Evolutionary conservation across 2,888 invertebrate species (phyloP).

Genomic region (Patella depressa): DNA sequence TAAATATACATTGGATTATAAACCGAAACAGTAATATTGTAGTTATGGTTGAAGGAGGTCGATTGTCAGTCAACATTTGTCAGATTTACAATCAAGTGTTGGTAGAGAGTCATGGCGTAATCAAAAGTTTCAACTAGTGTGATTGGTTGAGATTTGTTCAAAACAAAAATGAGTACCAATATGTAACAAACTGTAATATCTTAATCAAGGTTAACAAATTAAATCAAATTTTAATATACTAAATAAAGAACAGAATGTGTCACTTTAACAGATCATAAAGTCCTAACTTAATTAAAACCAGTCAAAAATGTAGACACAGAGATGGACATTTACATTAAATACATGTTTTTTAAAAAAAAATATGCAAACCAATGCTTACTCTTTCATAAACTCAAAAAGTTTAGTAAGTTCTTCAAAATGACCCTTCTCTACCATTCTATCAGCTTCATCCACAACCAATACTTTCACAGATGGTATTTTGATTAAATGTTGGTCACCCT

Average conservation of each 20-base stretch:
- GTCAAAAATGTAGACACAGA: not conserved
- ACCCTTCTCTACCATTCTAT: slow-evolving; percentile 96
- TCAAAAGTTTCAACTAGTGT: too few relatives aligned
- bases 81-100: too few relatives aligned
- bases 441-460: slow-evolving; percentile 97
- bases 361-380: slow-evolving; percentile 71
- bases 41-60: too few relatives aligned
- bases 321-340: not conserved
- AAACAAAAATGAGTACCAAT: too few relatives aligned
- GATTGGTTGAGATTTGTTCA: too few relatives aligned
- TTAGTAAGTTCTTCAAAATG: slow-evolving; percentile 93
- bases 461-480: slow-evolving; percentile 72
- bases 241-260: too few relatives aligned
- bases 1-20: too few relatives aligned
- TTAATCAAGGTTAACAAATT: not conserved
- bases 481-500: slow-evolving; percentile 64
- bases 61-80: too few relatives aligned
- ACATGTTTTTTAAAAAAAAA: not conserved
- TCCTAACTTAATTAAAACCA: not conserved
- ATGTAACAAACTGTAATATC: too few relatives aligned
- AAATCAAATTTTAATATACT: not conserved
- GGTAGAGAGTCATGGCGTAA: too few relatives aligned
- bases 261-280: too few relatives aligned
- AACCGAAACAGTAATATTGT: too few relatives aligned
- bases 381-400: slow-evolving; percentile 85